Conservation (phyloP, 2,888 invertebrate species). For the Platynereis dumerilii region DNA sequence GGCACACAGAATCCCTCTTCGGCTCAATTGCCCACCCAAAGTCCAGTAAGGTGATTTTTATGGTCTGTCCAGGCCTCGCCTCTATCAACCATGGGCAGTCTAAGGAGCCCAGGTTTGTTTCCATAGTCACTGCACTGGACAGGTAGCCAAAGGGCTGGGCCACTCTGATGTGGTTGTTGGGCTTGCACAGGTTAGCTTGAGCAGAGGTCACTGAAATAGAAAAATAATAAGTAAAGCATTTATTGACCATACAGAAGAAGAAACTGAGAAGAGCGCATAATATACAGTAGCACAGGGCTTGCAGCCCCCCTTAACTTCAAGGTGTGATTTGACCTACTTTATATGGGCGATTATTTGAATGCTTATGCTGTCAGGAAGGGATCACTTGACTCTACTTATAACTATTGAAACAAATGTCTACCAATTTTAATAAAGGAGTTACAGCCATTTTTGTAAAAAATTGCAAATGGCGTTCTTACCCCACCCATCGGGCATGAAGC, state of each 20-base stretch:
- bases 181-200: conserved; percentile 29
- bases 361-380: no score
- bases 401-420: no score
- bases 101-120: conserved; percentile 28
- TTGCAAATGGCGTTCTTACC: no score
- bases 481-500: no score
- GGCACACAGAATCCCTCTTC: conserved; percentile 5
- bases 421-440: no score
- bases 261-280: neutral
- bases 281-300: neutral
- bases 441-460: no score
- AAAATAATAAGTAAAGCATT: neutral
- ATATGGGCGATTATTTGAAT: no score
- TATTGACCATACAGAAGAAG: neutral
- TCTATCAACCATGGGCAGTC: conserved; percentile 35
- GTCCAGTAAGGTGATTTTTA: conserved; percentile 30
- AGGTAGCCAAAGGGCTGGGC: conserved; percentile 27
- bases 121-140: conserved; percentile 31
- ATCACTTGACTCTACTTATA: no score
- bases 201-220: conserved; percentile 31
- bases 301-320: no score
- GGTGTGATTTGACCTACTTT: no score
- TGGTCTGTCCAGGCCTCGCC: conserved; percentile 26
- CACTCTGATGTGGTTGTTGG: conserved; percentile 24
- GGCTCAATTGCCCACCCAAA: conserved; percentile 14